A percentile compares a stretch with the other conserved stretches of the same genome.
Conservation (phyloP, 2,113 vertebrate species). For the Chlamydotis undulata region DNA sequence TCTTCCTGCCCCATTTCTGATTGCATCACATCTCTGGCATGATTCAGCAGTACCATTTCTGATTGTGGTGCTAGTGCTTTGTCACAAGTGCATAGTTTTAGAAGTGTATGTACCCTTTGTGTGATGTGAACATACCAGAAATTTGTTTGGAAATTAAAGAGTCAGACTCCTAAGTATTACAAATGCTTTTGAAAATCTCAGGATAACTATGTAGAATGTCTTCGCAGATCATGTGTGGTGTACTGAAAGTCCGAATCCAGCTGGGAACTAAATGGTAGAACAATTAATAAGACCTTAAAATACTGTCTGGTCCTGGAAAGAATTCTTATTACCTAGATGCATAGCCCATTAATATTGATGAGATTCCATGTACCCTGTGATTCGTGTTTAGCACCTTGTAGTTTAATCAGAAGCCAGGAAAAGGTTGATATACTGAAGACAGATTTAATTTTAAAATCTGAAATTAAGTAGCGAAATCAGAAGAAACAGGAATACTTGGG, state of each 20-base stretch:
- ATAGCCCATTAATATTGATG: not conserved
- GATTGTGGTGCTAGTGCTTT: not conserved
- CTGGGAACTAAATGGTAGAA: not conserved
- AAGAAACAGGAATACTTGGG: not conserved
- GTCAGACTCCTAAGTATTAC: not conserved
- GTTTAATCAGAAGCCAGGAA: not conserved
- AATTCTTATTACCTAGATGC: not conserved
- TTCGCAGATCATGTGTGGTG: not conserved
- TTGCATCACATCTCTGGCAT: not conserved
- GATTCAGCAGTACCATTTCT: not conserved
- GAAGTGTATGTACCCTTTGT: not conserved
- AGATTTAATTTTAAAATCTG: not conserved
- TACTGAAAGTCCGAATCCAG: not conserved
- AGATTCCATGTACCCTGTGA: not conserved
- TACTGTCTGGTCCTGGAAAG: not conserved
- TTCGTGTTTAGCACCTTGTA: not conserved
- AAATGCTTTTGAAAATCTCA: not conserved
- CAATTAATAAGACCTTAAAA: not conserved
- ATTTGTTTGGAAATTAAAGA: not conserved
- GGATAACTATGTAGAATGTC: not conserved
- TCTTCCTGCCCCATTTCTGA: not conserved
- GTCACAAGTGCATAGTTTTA: not conserved
- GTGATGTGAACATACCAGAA: not conserved
- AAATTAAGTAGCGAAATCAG: not conserved
- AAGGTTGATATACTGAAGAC: not conserved